Base-by-base conservation (phyloP, 2,888 invertebrate genomes). In the Coelopa pilipes region DNA sequence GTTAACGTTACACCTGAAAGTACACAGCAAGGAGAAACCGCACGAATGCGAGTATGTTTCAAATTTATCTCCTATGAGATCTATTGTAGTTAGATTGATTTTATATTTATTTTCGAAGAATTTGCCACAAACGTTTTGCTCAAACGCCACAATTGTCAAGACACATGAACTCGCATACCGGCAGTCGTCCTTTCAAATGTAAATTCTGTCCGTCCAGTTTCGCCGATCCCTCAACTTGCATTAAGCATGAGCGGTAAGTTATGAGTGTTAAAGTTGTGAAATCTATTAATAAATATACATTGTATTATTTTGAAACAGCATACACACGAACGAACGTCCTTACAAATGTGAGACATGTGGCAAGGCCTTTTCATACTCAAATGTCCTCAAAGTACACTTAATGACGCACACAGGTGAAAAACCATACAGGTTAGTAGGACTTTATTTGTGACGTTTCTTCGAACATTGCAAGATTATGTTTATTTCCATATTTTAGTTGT, bases 211-310 rank as follows among this genome's bases (percentile, higher is more conserved):
- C 82, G n/a, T 80, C 86, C 4, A 78, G 82, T 19, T 87, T 87
- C 74, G 85, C 84, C 1, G 87, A 87, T 80, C 86, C 86, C 3
- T 87, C 87, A 0, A 87, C 86, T 1, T 80, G 86, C 11, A 86
- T 85, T 3, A 87, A 87, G 75, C 87, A 87, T 74, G 81, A 86
- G 78, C 80, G 87, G 85, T 86, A 76, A 62, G 70, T 5, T 9
- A 5, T 7, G 4, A 13, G 15, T n/a, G n/a, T 5, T 9, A 4
- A 53, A 7, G n/a, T 53, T 53, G 7, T 34, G 85, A n/a, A 82
- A 82, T 46, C 85, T 13, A 53, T 70, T n/a, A n/a, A n/a, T n/a
- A n/a, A n/a, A n/a, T n/a, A n/a, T n/a, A n/a, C n/a, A 59, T 17
- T 59, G 3, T 21, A 19, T 53, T 68, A 21, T 53, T 50, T 34